Evolutionary conservation across 2,797 vertebrate species (phyloP), one percentile per base, ranked within the genome.

Genomic region (Macroramphosus scolopax): DNA sequence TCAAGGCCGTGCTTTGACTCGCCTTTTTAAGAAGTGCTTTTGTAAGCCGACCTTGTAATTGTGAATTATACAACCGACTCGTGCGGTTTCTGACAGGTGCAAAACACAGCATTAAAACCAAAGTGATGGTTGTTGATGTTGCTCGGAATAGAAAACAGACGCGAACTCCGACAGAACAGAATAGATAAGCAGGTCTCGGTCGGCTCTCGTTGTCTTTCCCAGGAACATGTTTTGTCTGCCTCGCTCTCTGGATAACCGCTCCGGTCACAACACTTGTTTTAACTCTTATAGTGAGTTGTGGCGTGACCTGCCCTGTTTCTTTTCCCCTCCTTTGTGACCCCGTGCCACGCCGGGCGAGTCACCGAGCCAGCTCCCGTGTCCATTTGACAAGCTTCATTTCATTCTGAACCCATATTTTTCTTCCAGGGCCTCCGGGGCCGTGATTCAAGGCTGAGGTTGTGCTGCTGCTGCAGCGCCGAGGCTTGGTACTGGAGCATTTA

Each of bases 381-480:
- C 78, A 74, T 84, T 84, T 83, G 82, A 82, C 83, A 86, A 75
- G 82, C 83, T 84, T 83, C 68, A 79, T 86, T 87, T 85, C 80
- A 81, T 62, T 63, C 76, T 67, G 69, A 79, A 77, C 78, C 83
- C 79, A 69, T 84, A 79, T 88, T 85, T 84, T 84, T 75, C 75
- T 75, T 72, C 64, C 47, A 43, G 70, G 68, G 68, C 79, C 80
- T 78, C 78, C 33, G 14, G 68, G 82, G 79, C 80, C 28, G 11
- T 37, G 77, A 86, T 76, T 84, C 82, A 86, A 76, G 70, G 75
- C 78, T 78, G 72, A 80, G 69, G 77, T 77, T 80, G 72, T 69
- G 71, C 71, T 51, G 72, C 71, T 51, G 72, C 61, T 72, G 74
- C 69, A 53, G 51, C 5, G 75, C 62, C 34, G 72, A 77, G 71